Evolutionary conservation across 1,140 invertebrate species (phyloP), one percentile per base, ranked within the genome.

Genomic region (Zaprionus gabonicus): DNA sequence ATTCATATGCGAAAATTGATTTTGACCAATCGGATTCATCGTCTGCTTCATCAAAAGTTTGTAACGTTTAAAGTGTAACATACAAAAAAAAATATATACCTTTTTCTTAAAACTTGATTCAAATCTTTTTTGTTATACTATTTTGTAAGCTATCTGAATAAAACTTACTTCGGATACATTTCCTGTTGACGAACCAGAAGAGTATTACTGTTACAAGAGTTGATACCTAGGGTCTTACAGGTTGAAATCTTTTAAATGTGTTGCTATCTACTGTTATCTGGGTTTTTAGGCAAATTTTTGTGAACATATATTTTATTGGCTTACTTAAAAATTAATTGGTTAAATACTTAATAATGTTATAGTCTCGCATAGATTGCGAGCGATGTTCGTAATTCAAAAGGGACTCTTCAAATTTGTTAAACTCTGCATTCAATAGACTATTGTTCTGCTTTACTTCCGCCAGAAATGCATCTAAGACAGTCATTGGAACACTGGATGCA

Each of bases 1-100:
- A 51, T 95, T 95, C 79, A 94, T 96, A 96, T 91, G 95, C 95
- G n/a, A 94, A 96, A 92, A 96, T 96, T 67, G 95, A 96, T 92
- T 96, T 96, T 88, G 94, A 94, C 10, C 95, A 95, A 92, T 94
- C 94, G 71, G 94, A 94, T 71, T 91, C 85, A 58, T 91, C 90
- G 34, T 91, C 90, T 63, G 87, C 90, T 70, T 91, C 90, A 81
- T 91, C 90, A 60, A 91, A 91, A 76, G 77, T 85, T 76, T 85
- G 74, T 85, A 90, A 90, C 74, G 58, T 81, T 51, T 90, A 77
- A 90, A 75, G 71, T 71, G 56, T 73, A 59, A 68, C 71, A 76
- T 78, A 72, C 71, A 59, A 68, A 69, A 76, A 75, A 75, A 72
- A 64, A 71, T 67, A 77, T 58, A 71, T 65, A 72, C 27, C 36